Percentiles rank a stretch among this genome's conserved stretches.
Conservation (phyloP, 2,888 invertebrate genomes). For the Onthophagus sagittarius region DNA sequence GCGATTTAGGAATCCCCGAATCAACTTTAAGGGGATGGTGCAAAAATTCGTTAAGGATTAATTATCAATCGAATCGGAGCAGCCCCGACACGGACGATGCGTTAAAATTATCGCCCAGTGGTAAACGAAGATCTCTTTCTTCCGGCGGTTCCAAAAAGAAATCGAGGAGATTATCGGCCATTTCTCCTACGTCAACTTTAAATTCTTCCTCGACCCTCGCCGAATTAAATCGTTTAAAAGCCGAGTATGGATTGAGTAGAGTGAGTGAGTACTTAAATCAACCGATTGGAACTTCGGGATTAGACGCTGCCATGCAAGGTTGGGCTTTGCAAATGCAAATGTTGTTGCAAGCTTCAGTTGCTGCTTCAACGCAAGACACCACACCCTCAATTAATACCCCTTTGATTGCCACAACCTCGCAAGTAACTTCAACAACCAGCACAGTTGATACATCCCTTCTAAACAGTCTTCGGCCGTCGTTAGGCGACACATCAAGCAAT, state of each 20-base stretch:
- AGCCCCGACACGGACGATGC: slow-evolving; percentile 67
- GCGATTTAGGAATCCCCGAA: slow-evolving; percentile 82
- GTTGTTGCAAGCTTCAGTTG: background rate
- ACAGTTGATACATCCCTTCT: background rate
- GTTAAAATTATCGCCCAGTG: slow-evolving; percentile 35
- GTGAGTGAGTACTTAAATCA: background rate
- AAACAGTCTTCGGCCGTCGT: background rate
- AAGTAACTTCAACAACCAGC: background rate
- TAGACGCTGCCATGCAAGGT: background rate
- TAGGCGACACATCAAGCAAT: background rate
- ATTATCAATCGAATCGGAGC: slow-evolving; percentile 67
- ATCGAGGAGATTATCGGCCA: slow-evolving; percentile 1
- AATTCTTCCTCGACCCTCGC: slow-evolving; percentile 26
- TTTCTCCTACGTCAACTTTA: background rate
- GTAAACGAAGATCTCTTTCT: slow-evolving; percentile 5
- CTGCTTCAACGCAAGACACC: background rate
- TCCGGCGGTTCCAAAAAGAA: slow-evolving; percentile 33
- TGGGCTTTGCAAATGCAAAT: background rate
- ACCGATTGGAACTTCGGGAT: background rate
- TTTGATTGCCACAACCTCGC: background rate
- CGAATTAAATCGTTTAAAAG: slow-evolving; percentile 52
- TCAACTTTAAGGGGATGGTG: slow-evolving; percentile 85
- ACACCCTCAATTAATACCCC: background rate
- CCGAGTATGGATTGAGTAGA: slow-evolving; percentile 45
- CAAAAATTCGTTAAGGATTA: slow-evolving; percentile 76